phyloP scores from a whole-genome alignment of 2,888 invertebrate species.

The Sphaerolaimus hirsutus region DNA sequence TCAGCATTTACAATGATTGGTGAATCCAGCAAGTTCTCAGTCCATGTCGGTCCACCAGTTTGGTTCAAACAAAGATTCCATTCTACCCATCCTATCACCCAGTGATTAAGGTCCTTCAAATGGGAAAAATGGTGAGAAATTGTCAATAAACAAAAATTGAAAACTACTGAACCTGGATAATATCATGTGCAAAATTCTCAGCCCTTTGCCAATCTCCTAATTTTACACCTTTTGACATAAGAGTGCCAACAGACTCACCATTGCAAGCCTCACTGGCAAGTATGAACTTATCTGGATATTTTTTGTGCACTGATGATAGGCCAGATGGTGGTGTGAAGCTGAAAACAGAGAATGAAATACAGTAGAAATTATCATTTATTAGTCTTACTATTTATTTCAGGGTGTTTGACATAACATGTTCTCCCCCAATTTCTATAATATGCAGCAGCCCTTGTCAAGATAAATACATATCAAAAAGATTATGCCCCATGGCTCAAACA shows the following conservation, averaged over 20 bases:
- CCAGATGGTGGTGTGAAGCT: too few species aligned
- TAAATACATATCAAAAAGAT: too few species aligned
- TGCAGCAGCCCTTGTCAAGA: too few species aligned
- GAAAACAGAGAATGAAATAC: too few species aligned
- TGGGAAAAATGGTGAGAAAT: neutral
- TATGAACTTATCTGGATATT: slow-evolving; percentile 44
- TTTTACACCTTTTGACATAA: slow-evolving; percentile 28
- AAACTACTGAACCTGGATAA: slow-evolving; percentile 37
- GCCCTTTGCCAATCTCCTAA: slow-evolving; percentile 54
- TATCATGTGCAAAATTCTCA: slow-evolving; percentile 40
- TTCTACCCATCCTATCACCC: slow-evolving; percentile 59
- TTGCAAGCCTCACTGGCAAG: slow-evolving; percentile 56
- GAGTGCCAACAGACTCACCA: slow-evolving; percentile 28
- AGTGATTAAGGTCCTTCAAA: slow-evolving; percentile 44
- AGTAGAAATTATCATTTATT: too few species aligned
- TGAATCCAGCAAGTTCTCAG: slow-evolving; percentile 54
- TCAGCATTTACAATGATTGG: slow-evolving; percentile 43
- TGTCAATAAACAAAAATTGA: neutral
- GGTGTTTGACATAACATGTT: too few species aligned
- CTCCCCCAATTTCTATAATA: too few species aligned
- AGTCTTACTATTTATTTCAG: too few species aligned
- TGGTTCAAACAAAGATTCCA: slow-evolving; percentile 60
- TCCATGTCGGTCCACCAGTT: slow-evolving; percentile 57
- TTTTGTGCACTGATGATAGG: slow-evolving; percentile 38
- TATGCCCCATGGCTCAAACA: too few species aligned